A percentile compares a stretch with the other conserved stretches of the same genome.
phyloP scores from a whole-genome alignment of 1,140 invertebrate genomes.

The Drosophila micromelanica region DNA sequence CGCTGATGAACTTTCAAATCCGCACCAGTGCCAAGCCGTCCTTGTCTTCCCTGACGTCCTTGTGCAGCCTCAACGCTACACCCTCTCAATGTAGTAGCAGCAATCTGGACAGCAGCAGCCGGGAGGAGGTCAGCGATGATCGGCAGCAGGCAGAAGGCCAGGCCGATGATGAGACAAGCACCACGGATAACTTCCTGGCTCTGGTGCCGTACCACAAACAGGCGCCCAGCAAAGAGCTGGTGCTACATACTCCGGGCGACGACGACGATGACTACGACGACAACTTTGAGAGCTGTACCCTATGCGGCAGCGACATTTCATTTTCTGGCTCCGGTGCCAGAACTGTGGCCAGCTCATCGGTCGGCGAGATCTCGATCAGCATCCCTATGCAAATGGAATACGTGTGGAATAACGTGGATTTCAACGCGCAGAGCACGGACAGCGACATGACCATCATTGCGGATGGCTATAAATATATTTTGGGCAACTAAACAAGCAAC shows the following conservation, averaged over 20 bases:
- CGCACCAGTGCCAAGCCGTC: neutral
- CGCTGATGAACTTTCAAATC: neutral
- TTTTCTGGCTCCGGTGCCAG: neutral
- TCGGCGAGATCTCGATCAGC: conserved; percentile 35
- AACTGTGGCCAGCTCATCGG: neutral
- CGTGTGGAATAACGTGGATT: conserved; percentile 57
- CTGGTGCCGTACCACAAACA: conserved; percentile 41
- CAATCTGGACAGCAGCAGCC: neutral
- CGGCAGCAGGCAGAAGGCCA: neutral
- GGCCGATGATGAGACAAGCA: conserved; percentile 1
- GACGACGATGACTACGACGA: neutral
- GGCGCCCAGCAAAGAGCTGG: conserved; percentile 21
- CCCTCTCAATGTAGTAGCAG: neutral
- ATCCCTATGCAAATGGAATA: conserved; percentile 45
- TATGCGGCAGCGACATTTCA: neutral
- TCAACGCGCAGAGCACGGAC: conserved; percentile 41
- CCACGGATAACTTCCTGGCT: conserved; percentile 14
- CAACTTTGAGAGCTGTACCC: neutral
- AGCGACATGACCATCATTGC: conserved; percentile 57
- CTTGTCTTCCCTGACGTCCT: neutral
- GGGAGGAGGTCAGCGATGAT: neutral
- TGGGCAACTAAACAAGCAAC: conserved; percentile 9
- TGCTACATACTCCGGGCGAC: conserved; percentile 5
- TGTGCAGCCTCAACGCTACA: neutral
- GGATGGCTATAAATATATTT: conserved; percentile 41